Base-by-base conservation (phyloP, 2,888 invertebrate species). In the Thera obeliscata region DNA sequence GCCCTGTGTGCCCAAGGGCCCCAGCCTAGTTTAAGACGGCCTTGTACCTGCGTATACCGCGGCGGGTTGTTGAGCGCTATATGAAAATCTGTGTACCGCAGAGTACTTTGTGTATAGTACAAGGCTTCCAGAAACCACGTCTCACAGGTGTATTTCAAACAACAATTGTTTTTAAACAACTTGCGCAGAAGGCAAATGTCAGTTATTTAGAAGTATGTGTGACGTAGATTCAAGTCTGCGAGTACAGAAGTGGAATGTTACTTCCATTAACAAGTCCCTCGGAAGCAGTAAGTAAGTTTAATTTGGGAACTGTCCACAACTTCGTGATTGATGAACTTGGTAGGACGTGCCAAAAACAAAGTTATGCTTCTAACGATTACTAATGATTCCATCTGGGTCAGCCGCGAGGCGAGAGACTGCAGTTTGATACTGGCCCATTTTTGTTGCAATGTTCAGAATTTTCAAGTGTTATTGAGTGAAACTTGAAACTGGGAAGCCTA, bases 311-410 rank as follows among this genome's bases (percentile, higher is more conserved):
- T 81, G 78, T 78, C 73, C 78, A 75, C 70, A 75, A 68, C 63
- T 38, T 22, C 49, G 75, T 87, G 87, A 88, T 87, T 83, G 86
- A 87, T 88, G 81, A 75, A 74, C 43, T 57, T 66, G 69, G 72
- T 72, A 73, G 75, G 76, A 78, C 76, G 62, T 70, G 77, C 60
- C 62, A 60, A 67, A 67, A 83, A 86, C 84, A 80, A 86, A 86
- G 82, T 87, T 84, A 74, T 75, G 69, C 74, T 72, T 76, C 80
- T 87, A 86, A 87, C 85, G 84, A 85, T 86, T 84, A 86, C 87
- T 87, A 87, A 87, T 87, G 85, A 86, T 84, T 76, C 78, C 76
- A 79, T 78, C 70, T 69, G 71, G 70, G 76, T 71, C 73, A 74
- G 61, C 72, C 73, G 49, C 48, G 69, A 73, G 72, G 8, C 35